Base-by-base conservation (phyloP, 2,113 vertebrate genomes). In the Pithys albifrons region DNA sequence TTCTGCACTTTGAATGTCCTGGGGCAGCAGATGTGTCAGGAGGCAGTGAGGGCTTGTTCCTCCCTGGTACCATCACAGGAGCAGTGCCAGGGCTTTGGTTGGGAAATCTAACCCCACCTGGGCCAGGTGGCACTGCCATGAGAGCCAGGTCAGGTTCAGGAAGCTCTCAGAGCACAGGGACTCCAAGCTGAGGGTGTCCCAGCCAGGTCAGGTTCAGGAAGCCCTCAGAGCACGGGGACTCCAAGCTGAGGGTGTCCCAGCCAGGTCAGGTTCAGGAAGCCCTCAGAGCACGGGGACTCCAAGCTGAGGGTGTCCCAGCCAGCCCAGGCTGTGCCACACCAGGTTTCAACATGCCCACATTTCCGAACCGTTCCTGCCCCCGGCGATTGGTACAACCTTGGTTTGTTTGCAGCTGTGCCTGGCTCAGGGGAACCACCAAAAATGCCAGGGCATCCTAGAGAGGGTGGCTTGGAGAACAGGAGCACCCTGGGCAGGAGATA, bases 1-100 rank as follows among this genome's bases (percentile, higher is more conserved):
- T 91, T 48, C 61, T 3, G 4, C 79, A 71, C 28, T 86, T 76
- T 71, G 85, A 31, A 78, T 93, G 92, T 84, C 95, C 93, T 88
- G 14, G 7, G 95, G 96, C 95, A 90, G 78, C 75, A 93, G 81
- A 87, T 88, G 58, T 89, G 91, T 89, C 87, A 91, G 92, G 8
- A 89, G 79, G 39, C 37, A 69, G 73, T 2, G 80, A 84, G 81
- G 35, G 24, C 88, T 27, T 43, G 16, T 79, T 94, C 28, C 81
- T 62, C 43, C 31, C 90, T 76, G 85, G 88, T 95, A 90, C 64
- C 0, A 0, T 14, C 14, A n/a, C 35, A 37, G 85, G 49, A 91
- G 89, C 1, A 0, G 37, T 81, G 94, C 92, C 93, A 93, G 9
- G 28, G 57, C 79, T 64, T 43, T 9, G 69, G 17, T 91, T 94